Evolutionary conservation across 2,797 vertebrate genomes (phyloP), one percentile per base, ranked within the genome.

Genomic region (Chrysocyon brachyurus): DNA sequence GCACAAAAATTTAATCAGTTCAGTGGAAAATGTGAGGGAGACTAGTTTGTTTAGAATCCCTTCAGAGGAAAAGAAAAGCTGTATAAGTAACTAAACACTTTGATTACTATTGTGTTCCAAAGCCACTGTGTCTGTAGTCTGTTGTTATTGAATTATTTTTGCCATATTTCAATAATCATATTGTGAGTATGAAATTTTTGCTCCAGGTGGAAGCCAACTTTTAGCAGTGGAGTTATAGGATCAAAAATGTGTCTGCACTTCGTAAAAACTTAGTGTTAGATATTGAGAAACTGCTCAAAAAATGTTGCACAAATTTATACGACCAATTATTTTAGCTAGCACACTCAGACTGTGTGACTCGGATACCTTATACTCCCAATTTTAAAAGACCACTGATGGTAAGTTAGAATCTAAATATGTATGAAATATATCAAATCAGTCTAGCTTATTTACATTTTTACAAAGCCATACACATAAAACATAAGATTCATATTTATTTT

Each of bases 121-220:
- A 96, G 56, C 12, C 21, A 64, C 24, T 75, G 28, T 2, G 79
- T 57, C 11, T 46, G 79, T 36, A 56, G 56, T 78, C 24, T 82
- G 12, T 26, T 52, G 75, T 46, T 89, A 66, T 2, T 83, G 21
- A 83, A 64, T 59, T 92, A 78, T 77, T 95, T 95, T 94, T 95
- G 7, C 21, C 12, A 72, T 75, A 92, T 26, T 75, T 94, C 28
- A 33, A 57, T 59, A 63, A 72, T 46, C 15, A 31, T 61, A 28
- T 83, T 91, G 4, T 66, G 33, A 83, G 10, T 79, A 52, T 63
- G 66, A 85, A 1, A 33, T 61, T 15, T 6, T 90, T 86, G 8
- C 4, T 68, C 22, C 75, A 93, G 5, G 3, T 63, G 22, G 12
- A 89, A 91, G 33, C 6, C 10, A 81, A 26, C 2, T 40, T 91